A percentile compares a stretch with the other conserved stretches of the same genome.
These are phyloP conservation scores for Brachyistius frenatus DNA, from an alignment of 2,113 vertebrate genomes.

Conservation along the genomic window DNA sequence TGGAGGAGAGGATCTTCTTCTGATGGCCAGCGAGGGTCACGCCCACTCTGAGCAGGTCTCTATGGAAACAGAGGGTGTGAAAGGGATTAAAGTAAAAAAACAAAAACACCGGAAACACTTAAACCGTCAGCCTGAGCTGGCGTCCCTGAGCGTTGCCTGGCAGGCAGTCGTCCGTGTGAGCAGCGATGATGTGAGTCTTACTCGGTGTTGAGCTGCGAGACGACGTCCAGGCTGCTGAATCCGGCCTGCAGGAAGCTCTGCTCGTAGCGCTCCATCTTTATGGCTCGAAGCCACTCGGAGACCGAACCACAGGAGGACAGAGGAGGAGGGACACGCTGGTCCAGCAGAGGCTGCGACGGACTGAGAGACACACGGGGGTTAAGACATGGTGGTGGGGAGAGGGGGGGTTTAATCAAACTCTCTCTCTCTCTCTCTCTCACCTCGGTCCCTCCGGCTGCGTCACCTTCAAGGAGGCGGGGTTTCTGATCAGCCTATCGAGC, in stretches of 20 bases:
- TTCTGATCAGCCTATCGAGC: slow-evolving; percentile 90
- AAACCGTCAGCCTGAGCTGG: too few species aligned
- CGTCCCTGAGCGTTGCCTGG: not conserved
- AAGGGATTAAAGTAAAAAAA: not conserved
- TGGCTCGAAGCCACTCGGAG: slow-evolving; percentile 78
- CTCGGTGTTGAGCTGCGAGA: slow-evolving; percentile 79
- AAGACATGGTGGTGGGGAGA: too few species aligned
- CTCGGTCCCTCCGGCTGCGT: slow-evolving; percentile 80
- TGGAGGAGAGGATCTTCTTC: slow-evolving; percentile 96
- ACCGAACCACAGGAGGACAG: slow-evolving; percentile 75
- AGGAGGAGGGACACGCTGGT: slow-evolving; percentile 66
- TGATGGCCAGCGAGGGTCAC: slow-evolving; percentile 97
- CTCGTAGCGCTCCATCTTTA: slow-evolving; percentile 85
- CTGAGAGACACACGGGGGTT: slow-evolving; percentile 15
- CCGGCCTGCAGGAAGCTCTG: slow-evolving; percentile 80
- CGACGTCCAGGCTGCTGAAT: slow-evolving; percentile 74
- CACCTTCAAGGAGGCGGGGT: slow-evolving; percentile 90
- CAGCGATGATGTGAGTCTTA: slow-evolving; percentile 25
- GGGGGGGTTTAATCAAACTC: too few species aligned
- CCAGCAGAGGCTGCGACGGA: slow-evolving; percentile 72
- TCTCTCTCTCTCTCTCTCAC: slow-evolving; percentile 61
- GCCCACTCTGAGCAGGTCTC: slow-evolving; percentile 97
- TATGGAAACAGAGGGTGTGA: slow-evolving; percentile 70
- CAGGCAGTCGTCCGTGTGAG: not conserved
- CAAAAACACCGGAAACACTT: not conserved